Evolutionary conservation across 2,113 vertebrate genomes (phyloP), one percentile per base, ranked within the genome.

Genomic region (Polyodon spathula): DNA sequence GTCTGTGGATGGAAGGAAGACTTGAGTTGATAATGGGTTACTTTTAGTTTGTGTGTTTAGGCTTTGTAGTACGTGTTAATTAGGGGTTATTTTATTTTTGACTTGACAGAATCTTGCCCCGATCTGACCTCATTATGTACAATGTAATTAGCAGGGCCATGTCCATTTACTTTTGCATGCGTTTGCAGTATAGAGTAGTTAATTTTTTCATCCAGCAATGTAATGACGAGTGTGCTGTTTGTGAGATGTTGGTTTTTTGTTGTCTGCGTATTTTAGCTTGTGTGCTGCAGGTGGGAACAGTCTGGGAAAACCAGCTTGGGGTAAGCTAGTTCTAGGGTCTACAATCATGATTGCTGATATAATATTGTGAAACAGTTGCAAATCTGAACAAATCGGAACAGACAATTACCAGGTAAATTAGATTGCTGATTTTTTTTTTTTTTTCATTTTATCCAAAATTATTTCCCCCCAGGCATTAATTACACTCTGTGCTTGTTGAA

Each of bases 1-100:
- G 74, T 89, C 92, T 97, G 91, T 97, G 91, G 92, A 95, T 97
- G 88, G 91, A 93, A 90, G 86, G 84, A 89, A 81, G 66, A 82
- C 74, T 86, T 76, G 65, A 76, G 56, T 68, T 63, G 44, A 48
- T 8, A 63, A 63, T 63, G 59, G 69, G 66, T 67, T 70, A 59
- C 48, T 65, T 83, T 67, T 61, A 56, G 58, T 59, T 69, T 66
- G 50, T 74, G 67, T 75, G 68, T 67, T 77, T 75, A 76, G 69
- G 76, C 75, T 79, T 65, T 66, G 38, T 65, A 74, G 68, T 63
- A 67, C 70, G 71, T 43, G 66, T 55, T 74, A 74, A 62, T 56
- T 63, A 56, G 56, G 38, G 65, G 40, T 70, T 54, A 43, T 37
- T 51, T 70, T 38, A 10, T 62, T 63, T 72, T 52, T 68, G 68